Evolutionary conservation across 2,113 vertebrate species (phyloP).

Genomic region (Psephotus haematonotus): DNA sequence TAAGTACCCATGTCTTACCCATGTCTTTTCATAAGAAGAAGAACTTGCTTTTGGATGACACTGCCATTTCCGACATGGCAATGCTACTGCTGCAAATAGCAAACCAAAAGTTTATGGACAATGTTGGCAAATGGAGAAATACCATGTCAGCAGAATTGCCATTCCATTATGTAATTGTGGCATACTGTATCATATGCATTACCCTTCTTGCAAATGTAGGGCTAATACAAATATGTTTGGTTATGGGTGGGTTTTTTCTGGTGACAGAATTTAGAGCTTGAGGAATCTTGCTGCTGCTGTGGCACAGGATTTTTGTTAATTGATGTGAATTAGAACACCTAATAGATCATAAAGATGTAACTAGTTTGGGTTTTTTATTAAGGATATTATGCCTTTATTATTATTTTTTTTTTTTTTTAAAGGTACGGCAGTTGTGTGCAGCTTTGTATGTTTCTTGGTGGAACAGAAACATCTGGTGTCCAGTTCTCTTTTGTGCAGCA

Average conservation of each 20-base stretch:
- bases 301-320: neutral
- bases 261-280: neutral
- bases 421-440: neutral
- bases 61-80: neutral
- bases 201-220: neutral
- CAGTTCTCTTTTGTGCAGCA: neutral
- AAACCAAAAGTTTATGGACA: neutral
- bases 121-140: neutral
- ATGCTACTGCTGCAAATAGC: neutral
- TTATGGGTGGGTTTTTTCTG: neutral
- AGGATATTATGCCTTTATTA: neutral
- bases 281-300: neutral
- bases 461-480: neutral
- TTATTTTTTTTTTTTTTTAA: accelerated
- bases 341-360: neutral
- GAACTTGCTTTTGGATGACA: neutral
- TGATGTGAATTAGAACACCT: neutral
- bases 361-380: neutral
- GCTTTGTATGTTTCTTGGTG: neutral
- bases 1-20: neutral
- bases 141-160: neutral
- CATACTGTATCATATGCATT: accelerated
- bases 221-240: neutral
- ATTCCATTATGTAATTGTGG: accelerated
- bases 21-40: neutral